Conservation (phyloP, 2,113 vertebrate genomes). For the Archocentrus centrarchus region DNA sequence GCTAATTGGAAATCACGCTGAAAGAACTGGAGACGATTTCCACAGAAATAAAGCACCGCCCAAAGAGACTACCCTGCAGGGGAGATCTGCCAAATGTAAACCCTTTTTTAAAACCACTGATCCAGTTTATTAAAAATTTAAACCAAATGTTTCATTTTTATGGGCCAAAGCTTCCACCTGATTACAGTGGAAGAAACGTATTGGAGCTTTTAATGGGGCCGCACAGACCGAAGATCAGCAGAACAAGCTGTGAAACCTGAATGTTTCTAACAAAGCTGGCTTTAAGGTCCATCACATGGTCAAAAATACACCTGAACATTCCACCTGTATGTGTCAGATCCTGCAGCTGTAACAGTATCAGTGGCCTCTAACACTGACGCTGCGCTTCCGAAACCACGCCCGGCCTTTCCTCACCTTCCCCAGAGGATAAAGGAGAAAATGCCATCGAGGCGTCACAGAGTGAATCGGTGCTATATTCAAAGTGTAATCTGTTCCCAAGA, state of each 20-base stretch:
- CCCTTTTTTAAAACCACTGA: no score
- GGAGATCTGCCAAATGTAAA: no score
- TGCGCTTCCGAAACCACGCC: background rate
- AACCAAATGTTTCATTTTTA: background rate
- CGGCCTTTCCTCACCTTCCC: background rate
- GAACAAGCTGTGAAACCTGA: background rate
- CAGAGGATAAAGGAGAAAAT: background rate
- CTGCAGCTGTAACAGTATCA: background rate
- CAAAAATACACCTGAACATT: background rate
- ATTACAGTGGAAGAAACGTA: background rate
- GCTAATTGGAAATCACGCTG: no score
- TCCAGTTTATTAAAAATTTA: background rate
- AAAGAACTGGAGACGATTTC: background rate
- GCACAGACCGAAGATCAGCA: background rate
- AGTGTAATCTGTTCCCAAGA: background rate
- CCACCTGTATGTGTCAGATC: background rate
- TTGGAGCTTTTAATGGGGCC: background rate
- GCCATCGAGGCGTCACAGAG: background rate
- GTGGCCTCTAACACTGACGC: background rate
- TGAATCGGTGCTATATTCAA: background rate
- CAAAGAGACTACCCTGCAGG: background rate
- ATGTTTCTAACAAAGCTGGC: background rate
- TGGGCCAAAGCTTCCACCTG: background rate
- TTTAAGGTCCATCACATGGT: accelerated
- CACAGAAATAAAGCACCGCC: background rate